phyloP scores from a whole-genome alignment of 2,113 vertebrate species.

The Nothocercus nigrocapillus region DNA sequence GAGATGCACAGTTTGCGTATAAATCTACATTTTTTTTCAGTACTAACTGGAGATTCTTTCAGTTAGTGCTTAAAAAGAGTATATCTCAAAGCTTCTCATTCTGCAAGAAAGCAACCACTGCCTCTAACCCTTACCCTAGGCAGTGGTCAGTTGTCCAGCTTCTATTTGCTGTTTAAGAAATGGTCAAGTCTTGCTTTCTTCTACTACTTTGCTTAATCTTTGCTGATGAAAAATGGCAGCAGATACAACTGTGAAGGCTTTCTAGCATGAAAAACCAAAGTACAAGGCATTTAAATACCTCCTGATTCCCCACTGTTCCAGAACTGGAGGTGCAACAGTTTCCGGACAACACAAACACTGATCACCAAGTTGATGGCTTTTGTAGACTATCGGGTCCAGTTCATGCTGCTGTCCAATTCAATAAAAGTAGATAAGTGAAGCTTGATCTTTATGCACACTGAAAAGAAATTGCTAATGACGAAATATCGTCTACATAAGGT shows the following conservation, averaged over 20 bases:
- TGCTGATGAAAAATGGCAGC: neutral
- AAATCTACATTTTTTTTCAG: neutral
- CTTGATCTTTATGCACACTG: neutral
- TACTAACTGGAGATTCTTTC: neutral
- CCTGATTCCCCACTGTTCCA: neutral
- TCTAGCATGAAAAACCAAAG: neutral
- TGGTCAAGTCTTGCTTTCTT: neutral
- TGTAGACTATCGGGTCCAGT: neutral
- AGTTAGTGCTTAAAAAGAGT: too few species aligned
- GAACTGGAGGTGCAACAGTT: neutral
- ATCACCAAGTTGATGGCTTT: neutral
- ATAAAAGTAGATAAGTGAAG: neutral
- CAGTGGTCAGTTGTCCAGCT: neutral
- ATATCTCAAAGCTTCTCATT: neutral
- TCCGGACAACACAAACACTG: neutral
- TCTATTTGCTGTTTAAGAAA: neutral
- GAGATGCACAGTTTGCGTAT: neutral
- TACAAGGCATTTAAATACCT: neutral
- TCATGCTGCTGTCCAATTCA: neutral
- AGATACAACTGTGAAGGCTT: neutral
- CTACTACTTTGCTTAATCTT: neutral
- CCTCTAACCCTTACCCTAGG: neutral
- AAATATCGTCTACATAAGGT: neutral
- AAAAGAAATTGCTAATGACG: neutral
- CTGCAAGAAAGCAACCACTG: neutral